Evolutionary conservation across 2,797 vertebrate genomes (phyloP).

Genomic region (Artibeus jamaicensis): DNA sequence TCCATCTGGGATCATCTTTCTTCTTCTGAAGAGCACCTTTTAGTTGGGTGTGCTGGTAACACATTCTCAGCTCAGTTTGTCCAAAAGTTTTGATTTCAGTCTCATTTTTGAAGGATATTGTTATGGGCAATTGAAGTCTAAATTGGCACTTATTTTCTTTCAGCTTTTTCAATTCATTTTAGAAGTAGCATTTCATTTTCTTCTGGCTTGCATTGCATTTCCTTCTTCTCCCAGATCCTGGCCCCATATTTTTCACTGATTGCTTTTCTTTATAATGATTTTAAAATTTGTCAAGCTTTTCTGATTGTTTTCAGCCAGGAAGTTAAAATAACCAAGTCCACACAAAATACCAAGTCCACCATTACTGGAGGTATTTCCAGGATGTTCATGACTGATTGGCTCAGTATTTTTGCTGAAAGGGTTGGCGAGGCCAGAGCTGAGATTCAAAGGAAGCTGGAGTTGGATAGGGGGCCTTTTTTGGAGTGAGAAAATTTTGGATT

Average conservation of each 20-base stretch:
- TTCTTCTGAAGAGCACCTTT: constrained; percentile 9
- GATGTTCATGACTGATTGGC: constrained; percentile 13
- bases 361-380: not conserved
- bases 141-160: constrained; percentile 19
- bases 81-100: constrained; percentile 28
- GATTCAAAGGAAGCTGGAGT: not conserved
- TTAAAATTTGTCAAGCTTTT: not conserved
- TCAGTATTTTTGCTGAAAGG: constrained; percentile 33
- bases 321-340: not conserved
- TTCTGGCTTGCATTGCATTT: constrained; percentile 38
- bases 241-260: not conserved
- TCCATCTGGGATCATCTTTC: constrained; percentile 32
- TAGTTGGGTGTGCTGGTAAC: not conserved
- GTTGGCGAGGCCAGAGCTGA: not conserved
- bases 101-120: constrained; percentile 3
- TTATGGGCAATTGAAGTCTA: constrained; percentile 11
- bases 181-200: not conserved
- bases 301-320: not conserved
- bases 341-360: not conserved
- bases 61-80: not conserved
- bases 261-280: not conserved
- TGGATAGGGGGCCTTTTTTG: not conserved
- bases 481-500: constrained; percentile 7
- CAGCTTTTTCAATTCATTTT: not conserved
- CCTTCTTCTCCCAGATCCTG: not conserved